These are phyloP conservation scores for Toxotes jaculatrix DNA, from an alignment of 2,113 vertebrate genomes.

Conservation along the genomic window DNA sequence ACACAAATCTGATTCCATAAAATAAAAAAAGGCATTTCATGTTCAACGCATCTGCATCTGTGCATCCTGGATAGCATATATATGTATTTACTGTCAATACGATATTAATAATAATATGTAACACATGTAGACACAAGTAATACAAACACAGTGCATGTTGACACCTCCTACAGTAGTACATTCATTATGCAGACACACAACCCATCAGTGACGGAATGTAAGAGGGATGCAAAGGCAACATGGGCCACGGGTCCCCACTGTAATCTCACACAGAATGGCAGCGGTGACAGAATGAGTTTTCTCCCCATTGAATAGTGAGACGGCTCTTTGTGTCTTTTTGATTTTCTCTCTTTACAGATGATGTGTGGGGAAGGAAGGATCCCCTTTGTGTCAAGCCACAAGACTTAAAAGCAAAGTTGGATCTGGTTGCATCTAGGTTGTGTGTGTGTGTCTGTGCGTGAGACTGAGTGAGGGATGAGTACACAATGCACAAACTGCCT, in stretches of 20 bases:
- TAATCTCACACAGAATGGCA: constrained; percentile 80
- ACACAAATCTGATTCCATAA: too few species aligned
- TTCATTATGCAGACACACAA: constrained; percentile 63
- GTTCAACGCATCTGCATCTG: not conserved
- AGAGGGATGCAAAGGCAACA: constrained; percentile 66
- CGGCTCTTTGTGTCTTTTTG: constrained; percentile 80
- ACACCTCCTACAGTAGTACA: constrained; percentile 24
- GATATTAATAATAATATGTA: too few species aligned
- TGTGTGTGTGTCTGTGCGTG: constrained; percentile 32
- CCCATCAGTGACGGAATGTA: constrained; percentile 46
- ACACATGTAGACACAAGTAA: constrained; percentile 26
- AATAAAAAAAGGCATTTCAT: too few species aligned
- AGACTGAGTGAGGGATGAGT: constrained; percentile 28
- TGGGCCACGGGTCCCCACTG: constrained; percentile 72
- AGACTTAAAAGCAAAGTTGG: constrained; percentile 81
- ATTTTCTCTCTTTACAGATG: constrained; percentile 78
- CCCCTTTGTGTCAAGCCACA: constrained; percentile 82
- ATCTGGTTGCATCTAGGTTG: constrained; percentile 70
- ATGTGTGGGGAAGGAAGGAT: constrained; percentile 77
- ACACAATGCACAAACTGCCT: constrained; percentile 62
- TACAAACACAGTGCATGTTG: not conserved
- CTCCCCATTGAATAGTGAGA: constrained; percentile 76
- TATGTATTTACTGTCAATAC: not conserved
- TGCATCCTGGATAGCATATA: not conserved
- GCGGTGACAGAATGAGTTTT: constrained; percentile 79